Base-by-base conservation (phyloP, 2,888 invertebrate genomes). In the Drosophila lacicola region DNA sequence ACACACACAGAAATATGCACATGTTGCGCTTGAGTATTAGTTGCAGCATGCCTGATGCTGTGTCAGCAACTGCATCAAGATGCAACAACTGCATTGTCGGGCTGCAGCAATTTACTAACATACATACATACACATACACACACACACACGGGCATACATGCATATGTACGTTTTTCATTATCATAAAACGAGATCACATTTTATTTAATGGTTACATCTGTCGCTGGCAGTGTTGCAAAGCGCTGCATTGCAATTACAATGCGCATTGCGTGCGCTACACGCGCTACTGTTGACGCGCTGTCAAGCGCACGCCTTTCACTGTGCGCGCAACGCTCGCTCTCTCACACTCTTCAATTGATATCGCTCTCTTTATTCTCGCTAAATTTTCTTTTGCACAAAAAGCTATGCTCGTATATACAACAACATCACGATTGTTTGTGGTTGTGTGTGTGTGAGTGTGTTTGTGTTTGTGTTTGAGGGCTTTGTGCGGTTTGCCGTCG, bases 401-500 rank as follows among this genome's bases (percentile, higher is more conserved):
- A 51, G 54, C 74, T 72, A 73, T 66, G 77, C 60, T 37, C 44
- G 45, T 58, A 54, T 45, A 58, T 39, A 72, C 56, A 64, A 62
- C 41, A 61, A 36, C 60, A 74, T 56, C 73, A 74, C 58, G 70
- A 74, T 47, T 53, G 45, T 10, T 54, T 60, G 50, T 39, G 62
- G 29, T 11, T 53, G 34, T 56, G 34, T 67, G 33, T 53, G 10
- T 72, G 49, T 49, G 8, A 68, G 39, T 21, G 39, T n/a, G 13
- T 61, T 6, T 61, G 39, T n/a, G 13, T 61, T 6, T 61, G 49
- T 42, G 53, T 70, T 53, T 81, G 68, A 74, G 50, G 36, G 55
- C 74, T 71, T 73, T 67, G 71, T 85, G 85, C 76, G 85, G 88
- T 79, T 72, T 80, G 64, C 65, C 68, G 70, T 70, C 76, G 85